Conservation (phyloP, 2,113 vertebrate genomes). For the Isichthys henryi region DNA sequence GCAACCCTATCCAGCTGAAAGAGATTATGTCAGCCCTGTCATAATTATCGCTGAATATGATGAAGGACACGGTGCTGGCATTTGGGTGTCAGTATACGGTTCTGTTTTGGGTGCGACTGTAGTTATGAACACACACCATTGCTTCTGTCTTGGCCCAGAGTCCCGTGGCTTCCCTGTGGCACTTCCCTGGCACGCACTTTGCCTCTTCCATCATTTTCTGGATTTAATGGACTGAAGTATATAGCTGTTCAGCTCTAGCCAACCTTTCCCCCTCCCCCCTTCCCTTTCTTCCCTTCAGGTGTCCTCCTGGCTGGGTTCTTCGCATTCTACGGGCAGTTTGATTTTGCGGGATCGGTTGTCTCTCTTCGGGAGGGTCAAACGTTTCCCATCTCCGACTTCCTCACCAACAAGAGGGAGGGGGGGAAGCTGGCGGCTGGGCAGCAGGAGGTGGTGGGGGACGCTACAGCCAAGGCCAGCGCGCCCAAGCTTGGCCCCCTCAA, state of each 20-base stretch:
- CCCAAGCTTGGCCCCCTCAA: slow-evolving; percentile 70
- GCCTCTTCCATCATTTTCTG: background rate
- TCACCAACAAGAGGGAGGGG: slow-evolving; percentile 26
- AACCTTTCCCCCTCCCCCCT: background rate
- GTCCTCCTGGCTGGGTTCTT: slow-evolving; percentile 77
- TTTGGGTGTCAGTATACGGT: background rate
- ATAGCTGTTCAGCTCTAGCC: background rate
- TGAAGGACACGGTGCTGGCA: background rate
- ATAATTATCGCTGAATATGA: slow-evolving; percentile 1
- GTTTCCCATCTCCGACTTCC: slow-evolving; percentile 52
- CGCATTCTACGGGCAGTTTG: slow-evolving; percentile 65
- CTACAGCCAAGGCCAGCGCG: background rate
- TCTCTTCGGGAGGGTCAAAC: slow-evolving; percentile 63
- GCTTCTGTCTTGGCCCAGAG: background rate
- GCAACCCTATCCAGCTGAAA: background rate
- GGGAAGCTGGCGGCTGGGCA: slow-evolving; percentile 25
- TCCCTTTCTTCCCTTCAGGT: slow-evolving; percentile 45
- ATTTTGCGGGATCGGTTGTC: slow-evolving; percentile 65
- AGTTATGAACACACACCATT: background rate
- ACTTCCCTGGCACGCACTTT: background rate
- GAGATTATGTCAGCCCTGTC: background rate
- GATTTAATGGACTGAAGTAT: slow-evolving; percentile 3
- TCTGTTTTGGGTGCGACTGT: background rate
- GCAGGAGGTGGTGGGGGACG: slow-evolving; percentile 7
- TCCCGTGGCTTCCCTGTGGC: background rate